These are phyloP conservation scores for Rhamnusium bicolor DNA, from an alignment of 2,888 invertebrate genomes.

Conservation along the genomic window DNA sequence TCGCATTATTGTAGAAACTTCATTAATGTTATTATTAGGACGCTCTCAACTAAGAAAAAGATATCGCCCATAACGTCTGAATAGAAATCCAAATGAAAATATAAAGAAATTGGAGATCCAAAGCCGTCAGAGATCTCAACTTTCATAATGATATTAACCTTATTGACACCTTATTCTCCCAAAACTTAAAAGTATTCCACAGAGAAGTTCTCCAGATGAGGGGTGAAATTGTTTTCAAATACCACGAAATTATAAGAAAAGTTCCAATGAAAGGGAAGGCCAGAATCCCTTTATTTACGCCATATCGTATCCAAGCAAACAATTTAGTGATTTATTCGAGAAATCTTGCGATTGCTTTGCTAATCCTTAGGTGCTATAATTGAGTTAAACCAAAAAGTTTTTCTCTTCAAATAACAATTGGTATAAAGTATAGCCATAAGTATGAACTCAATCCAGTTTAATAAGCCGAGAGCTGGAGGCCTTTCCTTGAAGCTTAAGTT, in stretches of 20 bases:
- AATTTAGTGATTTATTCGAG: constrained; percentile 55
- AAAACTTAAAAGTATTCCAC: constrained; percentile 35
- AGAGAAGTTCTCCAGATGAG: constrained; percentile 13
- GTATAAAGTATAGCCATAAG: constrained; percentile 37
- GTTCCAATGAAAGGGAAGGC: constrained; percentile 29
- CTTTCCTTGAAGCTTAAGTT: neutral
- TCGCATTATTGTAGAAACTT: neutral
- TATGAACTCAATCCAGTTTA: constrained; percentile 12
- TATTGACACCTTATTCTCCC: constrained; percentile 48
- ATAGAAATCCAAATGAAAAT: constrained; percentile 33
- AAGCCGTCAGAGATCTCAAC: constrained; percentile 30
- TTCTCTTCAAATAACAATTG: constrained; percentile 46
- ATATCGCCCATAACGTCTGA: constrained; percentile 7
- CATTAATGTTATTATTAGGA: constrained; percentile 2
- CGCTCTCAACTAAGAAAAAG: neutral
- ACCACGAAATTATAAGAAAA: constrained; percentile 45
- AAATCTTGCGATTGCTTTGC: constrained; percentile 48
- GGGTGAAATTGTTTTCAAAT: constrained; percentile 37
- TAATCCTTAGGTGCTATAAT: constrained; percentile 56
- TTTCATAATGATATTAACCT: constrained; percentile 44
- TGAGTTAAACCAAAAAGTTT: constrained; percentile 52
- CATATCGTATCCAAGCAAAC: constrained; percentile 47
- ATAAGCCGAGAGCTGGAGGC: neutral
- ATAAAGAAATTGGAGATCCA: constrained; percentile 27
- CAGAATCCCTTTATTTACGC: constrained; percentile 47